phyloP scores from a whole-genome alignment of 2,113 vertebrate genomes.

The Tursiops truncatus region DNA sequence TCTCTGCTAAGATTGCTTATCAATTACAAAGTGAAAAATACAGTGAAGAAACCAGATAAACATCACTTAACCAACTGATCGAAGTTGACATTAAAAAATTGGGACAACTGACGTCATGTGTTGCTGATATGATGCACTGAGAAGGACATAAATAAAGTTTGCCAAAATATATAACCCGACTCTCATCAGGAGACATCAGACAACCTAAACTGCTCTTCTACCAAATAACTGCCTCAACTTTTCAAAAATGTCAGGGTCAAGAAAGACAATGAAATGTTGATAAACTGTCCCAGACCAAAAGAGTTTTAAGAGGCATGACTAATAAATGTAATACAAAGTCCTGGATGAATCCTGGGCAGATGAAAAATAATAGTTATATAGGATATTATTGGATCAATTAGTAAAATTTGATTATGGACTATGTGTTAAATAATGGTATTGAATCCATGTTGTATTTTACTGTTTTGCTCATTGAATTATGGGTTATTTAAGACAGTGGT shows the following conservation, averaged over 20 bases:
- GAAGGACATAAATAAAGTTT: not conserved
- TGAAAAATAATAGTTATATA: not conserved
- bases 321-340: not conserved
- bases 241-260: not conserved
- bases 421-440: not conserved
- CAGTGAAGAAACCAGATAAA: not conserved
- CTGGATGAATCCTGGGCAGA: not conserved
- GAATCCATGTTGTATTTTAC: not conserved
- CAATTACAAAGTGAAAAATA: not conserved
- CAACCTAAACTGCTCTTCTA: not conserved
- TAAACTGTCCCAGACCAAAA: not conserved
- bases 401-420: not conserved
- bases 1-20: not conserved
- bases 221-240: not conserved
- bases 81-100: not conserved
- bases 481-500: not conserved
- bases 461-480: not conserved
- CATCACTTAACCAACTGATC: too few relatives aligned
- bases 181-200: not conserved
- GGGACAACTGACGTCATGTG: too few relatives aligned
- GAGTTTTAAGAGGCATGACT: not conserved
- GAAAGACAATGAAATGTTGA: not conserved
- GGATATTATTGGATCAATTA: not conserved
- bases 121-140: not conserved
- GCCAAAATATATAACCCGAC: not conserved